phyloP scores from a whole-genome alignment of 2,797 vertebrate species.

The Phoxinus dragarum region DNA sequence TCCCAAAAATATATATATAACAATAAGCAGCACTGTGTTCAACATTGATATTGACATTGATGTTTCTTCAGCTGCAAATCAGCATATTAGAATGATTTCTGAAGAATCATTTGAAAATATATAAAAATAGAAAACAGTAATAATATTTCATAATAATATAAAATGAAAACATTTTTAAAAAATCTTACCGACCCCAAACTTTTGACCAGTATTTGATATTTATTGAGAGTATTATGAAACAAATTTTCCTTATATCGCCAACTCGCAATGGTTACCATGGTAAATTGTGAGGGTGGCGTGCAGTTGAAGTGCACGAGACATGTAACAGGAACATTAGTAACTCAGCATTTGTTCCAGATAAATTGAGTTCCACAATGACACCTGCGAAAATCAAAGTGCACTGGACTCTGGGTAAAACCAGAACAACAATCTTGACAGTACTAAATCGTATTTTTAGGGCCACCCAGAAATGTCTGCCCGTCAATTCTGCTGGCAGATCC shows the following conservation, averaged over 20 bases:
- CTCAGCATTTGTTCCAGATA: slow-evolving; percentile 4
- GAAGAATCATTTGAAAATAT: not conserved
- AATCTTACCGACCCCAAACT: not conserved
- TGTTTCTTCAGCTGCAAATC: no score
- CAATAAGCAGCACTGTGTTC: no score
- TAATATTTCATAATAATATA: not conserved
- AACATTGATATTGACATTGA: no score
- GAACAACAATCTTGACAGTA: slow-evolving; percentile 27
- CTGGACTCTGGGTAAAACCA: slow-evolving; percentile 18
- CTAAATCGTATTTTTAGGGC: slow-evolving; percentile 37
- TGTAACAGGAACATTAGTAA: slow-evolving; percentile 5
- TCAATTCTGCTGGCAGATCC: slow-evolving; percentile 26
- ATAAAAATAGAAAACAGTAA: not conserved
- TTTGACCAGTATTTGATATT: not conserved
- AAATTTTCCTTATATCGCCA: not conserved
- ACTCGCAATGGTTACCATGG: not conserved
- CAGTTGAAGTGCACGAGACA: not conserved
- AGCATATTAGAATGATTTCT: no score
- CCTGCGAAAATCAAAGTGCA: slow-evolving; percentile 5
- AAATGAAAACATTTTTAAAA: no score
- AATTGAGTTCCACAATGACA: not conserved
- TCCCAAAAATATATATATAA: no score
- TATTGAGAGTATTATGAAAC: not conserved
- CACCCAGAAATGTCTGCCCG: slow-evolving; percentile 10
- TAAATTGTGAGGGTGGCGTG: not conserved